Evolutionary conservation across 2,797 vertebrate species (phyloP).

Genomic region (Cryptoblepharus egeriae): DNA sequence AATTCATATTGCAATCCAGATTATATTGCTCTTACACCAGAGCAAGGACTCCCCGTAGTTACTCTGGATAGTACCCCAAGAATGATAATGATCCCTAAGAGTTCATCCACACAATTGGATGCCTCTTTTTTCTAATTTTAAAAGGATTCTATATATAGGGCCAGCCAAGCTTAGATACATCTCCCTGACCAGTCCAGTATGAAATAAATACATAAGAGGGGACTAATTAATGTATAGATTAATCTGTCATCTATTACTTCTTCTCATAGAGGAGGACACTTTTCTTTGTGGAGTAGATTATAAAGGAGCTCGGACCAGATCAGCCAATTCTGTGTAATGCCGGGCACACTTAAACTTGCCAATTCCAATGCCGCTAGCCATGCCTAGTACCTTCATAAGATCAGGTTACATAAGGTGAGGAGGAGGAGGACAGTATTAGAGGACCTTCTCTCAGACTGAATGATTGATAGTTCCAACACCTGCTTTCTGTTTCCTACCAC

Average conservation of each 20-base stretch:
- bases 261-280: background rate
- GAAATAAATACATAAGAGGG: background rate
- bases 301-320: background rate
- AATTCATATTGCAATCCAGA: too few species aligned
- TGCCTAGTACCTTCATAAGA: background rate
- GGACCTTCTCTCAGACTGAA: background rate
- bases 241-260: background rate
- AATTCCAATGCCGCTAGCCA: background rate
- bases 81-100: background rate
- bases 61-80: too few species aligned
- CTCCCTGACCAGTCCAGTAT: background rate
- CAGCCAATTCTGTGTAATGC: background rate
- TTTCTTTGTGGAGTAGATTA: background rate
- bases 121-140: background rate
- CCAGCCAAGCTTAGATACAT: too few species aligned
- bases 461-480: background rate
- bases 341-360: background rate
- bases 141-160: background rate
- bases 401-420: background rate
- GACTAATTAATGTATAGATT: background rate
- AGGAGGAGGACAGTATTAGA: background rate
- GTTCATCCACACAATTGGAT: background rate
- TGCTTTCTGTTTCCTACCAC: background rate
- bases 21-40: too few species aligned
- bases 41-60: too few species aligned